phyloP scores from a whole-genome alignment of 2,113 vertebrate species.

The Mirounga angustirostris region DNA sequence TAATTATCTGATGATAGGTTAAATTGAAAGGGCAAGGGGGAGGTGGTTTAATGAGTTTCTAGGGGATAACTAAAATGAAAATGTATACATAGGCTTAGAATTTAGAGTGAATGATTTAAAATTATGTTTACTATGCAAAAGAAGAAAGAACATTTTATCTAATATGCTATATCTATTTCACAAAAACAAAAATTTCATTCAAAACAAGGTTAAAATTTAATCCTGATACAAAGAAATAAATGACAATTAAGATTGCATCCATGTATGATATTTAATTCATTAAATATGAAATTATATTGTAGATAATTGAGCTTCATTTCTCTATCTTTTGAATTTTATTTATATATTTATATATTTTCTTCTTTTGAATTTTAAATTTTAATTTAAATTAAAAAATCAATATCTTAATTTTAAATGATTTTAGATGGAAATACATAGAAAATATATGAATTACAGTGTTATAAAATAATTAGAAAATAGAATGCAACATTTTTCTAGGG shows the following conservation, averaged over 20 bases:
- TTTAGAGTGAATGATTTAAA: constrained; percentile 9
- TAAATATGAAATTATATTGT: neutral
- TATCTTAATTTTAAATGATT: neutral
- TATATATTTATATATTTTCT: neutral
- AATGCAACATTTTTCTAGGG: neutral
- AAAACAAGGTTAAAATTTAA: neutral
- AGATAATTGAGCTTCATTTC: neutral
- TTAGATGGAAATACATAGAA: neutral
- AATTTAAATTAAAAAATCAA: neutral
- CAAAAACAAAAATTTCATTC: neutral
- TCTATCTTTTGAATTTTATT: neutral
- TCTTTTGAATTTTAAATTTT: neutral
- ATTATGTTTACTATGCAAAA: neutral
- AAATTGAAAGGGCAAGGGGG: neutral
- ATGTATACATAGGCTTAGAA: neutral
- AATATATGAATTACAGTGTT: neutral
- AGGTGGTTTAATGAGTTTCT: constrained; percentile 18
- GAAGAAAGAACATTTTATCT: neutral
- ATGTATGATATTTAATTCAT: neutral
- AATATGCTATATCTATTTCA: neutral
- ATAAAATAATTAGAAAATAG: neutral
- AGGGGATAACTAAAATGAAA: neutral
- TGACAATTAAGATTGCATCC: neutral
- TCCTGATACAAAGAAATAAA: neutral
- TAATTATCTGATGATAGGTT: constrained; percentile 29